Evolutionary conservation across 2,888 invertebrate species (phyloP), one percentile per base, ranked within the genome.

Genomic region (Camponotus fellah): DNA sequence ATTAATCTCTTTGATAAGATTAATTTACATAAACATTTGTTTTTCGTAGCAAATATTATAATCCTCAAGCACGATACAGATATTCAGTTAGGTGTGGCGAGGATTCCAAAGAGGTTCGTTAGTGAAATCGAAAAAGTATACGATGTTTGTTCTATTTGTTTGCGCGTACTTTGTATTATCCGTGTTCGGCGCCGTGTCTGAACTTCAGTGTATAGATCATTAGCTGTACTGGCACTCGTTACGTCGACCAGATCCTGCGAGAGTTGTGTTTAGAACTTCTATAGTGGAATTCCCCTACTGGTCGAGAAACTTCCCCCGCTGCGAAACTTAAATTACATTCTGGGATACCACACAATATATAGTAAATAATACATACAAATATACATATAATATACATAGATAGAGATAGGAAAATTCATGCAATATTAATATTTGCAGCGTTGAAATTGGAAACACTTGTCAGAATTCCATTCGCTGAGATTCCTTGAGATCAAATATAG

Each of bases 201-300:
- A 17, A 21, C 58, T 43, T 82, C 66, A 40, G 66, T 66, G 49
- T 82, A 77, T 82, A 82, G 76, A 77, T 82, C 82, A 77, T 82
- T 76, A 58, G 60, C 83, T 80, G 72, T 76, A 85, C 69, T 80
- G 71, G 76, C 85, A 87, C 87, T 83, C 88, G 87, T 88, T 88
- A 85, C 69, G 79, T 72, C 79, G 79, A 37, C 71, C 53, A 69
- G 83, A 82, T 82, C 77, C 77, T 65, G 21, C 77, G 82, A 82
- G 82, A 77, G 76, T 77, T 82, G 77, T 68, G 66, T 77, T 77
- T 58, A 66, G 82, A 66, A 66, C 66, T 77, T 75, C 60, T 17
- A 68, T 56, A 37, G 82, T 62, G 60, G 60, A 60, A 80, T 49
- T 80, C 46, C 79, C 60, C 60, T 6, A 21, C 72, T 62, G 79